Evolutionary conservation across 2,113 vertebrate species (phyloP).

Genomic region (Atherinomorus stipes): DNA sequence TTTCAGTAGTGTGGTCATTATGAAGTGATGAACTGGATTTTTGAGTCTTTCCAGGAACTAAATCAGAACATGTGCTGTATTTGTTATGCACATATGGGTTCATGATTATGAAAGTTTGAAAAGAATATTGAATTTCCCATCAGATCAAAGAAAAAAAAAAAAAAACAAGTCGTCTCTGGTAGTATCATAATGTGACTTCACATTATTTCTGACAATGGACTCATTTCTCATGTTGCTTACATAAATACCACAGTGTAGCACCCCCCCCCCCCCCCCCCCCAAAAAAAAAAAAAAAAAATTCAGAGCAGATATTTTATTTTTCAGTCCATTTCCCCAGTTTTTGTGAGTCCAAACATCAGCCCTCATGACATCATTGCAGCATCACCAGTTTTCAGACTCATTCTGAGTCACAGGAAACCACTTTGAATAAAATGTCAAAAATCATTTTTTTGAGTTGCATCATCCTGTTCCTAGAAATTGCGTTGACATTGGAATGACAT

Average conservation of each 20-base stretch:
- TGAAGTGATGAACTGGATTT: neutral
- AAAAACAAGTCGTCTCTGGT: no score
- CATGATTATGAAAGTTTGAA: neutral
- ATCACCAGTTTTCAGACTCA: neutral
- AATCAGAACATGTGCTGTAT: neutral
- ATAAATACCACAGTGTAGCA: neutral
- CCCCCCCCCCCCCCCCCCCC: no score
- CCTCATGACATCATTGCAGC: neutral
- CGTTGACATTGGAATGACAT: no score
- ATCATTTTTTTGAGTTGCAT: neutral
- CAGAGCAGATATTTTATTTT: neutral
- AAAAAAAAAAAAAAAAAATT: no score
- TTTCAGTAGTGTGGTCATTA: fast-evolving
- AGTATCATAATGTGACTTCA: no score
- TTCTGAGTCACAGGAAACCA: neutral
- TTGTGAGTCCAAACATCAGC: neutral
- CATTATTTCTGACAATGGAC: neutral
- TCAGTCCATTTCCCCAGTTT: neutral
- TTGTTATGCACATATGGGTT: neutral
- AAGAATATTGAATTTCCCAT: no score
- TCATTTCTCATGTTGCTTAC: neutral
- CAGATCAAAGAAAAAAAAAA: no score
- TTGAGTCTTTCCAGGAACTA: neutral
- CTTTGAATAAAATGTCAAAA: neutral
- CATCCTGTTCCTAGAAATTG: neutral